Evolutionary conservation across 1,140 invertebrate genomes (phyloP).

Genomic region (Zophobas atratus): DNA sequence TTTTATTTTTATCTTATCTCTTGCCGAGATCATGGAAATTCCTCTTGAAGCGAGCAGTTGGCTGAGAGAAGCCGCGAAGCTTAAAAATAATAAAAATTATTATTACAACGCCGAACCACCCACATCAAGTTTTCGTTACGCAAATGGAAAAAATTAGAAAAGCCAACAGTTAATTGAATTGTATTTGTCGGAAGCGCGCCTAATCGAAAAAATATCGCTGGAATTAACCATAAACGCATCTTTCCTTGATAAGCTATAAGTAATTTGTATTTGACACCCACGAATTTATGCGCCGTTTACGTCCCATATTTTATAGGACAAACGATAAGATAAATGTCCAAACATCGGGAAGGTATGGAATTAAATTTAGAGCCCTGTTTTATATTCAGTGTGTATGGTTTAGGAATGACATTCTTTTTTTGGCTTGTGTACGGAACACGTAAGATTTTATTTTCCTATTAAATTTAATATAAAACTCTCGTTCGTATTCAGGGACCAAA

Average conservation of each 20-base stretch:
- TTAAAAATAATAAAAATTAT: slow-evolving; percentile 14
- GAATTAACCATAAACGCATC: slow-evolving; percentile 36
- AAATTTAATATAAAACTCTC: slow-evolving; percentile 46
- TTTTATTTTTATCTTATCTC: slow-evolving; percentile 37
- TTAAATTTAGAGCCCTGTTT: slow-evolving; percentile 52
- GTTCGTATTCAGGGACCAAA: slow-evolving; percentile 14
- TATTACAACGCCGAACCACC: slow-evolving; percentile 8
- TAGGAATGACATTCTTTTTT: slow-evolving; percentile 52
- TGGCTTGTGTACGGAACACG: slow-evolving; percentile 26
- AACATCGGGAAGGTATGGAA: slow-evolving; percentile 51
- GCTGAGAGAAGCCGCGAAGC: slow-evolving; percentile 12
- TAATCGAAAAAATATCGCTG: slow-evolving; percentile 38
- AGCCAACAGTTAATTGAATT: slow-evolving; percentile 27
- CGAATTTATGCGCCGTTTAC: slow-evolving; percentile 50
- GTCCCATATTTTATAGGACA: slow-evolving; percentile 50
- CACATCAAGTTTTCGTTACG: slow-evolving; percentile 10
- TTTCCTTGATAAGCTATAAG: slow-evolving; percentile 39
- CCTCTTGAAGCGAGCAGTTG: slow-evolving; percentile 9
- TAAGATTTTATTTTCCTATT: slow-evolving; percentile 48
- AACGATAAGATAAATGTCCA: slow-evolving; percentile 52
- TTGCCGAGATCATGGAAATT: slow-evolving; percentile 23
- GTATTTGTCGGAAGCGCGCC: slow-evolving; percentile 14
- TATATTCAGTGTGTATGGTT: slow-evolving; percentile 50
- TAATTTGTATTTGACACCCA: slow-evolving; percentile 50
- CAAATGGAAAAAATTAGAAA: slow-evolving; percentile 7